These are phyloP conservation scores for Hippocampus kuda DNA, from an alignment of 2,797 vertebrate genomes.

Conservation along the genomic window DNA sequence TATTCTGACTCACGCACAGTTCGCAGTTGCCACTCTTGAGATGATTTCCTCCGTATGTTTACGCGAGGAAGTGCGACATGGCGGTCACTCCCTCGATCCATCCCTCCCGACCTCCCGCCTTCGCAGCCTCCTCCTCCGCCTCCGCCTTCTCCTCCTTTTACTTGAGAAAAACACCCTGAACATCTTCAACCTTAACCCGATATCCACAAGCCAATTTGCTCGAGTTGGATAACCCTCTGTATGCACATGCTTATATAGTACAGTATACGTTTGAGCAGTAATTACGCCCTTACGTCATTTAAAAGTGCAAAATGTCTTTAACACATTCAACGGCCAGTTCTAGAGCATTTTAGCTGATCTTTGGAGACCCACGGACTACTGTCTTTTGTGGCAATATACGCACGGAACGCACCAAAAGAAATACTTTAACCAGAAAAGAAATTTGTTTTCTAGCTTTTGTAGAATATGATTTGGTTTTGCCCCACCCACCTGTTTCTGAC, in stretches of 20 bases:
- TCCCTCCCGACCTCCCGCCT: slow-evolving; percentile 16
- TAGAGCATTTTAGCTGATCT: too few relatives aligned
- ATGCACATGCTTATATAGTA: not conserved
- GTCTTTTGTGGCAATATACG: too few relatives aligned
- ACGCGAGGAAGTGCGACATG: slow-evolving; percentile 9
- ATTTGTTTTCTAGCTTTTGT: too few relatives aligned
- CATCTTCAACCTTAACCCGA: not conserved
- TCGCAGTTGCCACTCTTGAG: slow-evolving; percentile 9
- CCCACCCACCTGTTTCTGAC: not conserved
- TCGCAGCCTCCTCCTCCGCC: slow-evolving; percentile 9
- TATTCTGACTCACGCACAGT: not conserved
- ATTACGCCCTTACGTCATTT: too few relatives aligned
- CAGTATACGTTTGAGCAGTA: too few relatives aligned
- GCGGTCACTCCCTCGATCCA: slow-evolving; percentile 24
- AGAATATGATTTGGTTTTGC: not conserved
- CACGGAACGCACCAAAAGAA: too few relatives aligned
- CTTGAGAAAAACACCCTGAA: not conserved
- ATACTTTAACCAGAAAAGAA: too few relatives aligned
- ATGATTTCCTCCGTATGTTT: slow-evolving; percentile 24
- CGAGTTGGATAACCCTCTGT: not conserved
- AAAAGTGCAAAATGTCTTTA: too few relatives aligned
- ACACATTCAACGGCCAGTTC: too few relatives aligned
- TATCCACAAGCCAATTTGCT: not conserved
- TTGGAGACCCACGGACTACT: too few relatives aligned
- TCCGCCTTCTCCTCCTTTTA: not conserved